Evolutionary conservation across 2,113 vertebrate genomes (phyloP).

Genomic region (Bucco capensis): DNA sequence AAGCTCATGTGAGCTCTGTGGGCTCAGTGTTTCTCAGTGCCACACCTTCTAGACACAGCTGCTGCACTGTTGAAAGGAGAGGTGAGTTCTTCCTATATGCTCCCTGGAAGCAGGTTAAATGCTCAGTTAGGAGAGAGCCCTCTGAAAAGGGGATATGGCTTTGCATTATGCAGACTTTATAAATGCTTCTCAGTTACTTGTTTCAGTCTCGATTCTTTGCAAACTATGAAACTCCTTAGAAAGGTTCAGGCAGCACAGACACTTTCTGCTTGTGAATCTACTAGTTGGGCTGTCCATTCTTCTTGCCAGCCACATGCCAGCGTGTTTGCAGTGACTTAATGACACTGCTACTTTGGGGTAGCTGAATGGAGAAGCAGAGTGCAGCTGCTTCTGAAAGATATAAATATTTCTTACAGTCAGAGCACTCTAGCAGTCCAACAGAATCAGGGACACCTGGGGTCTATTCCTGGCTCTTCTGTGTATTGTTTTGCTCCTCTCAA

Average conservation of each 20-base stretch:
- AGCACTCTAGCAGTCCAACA: background rate
- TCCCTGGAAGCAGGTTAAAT: background rate
- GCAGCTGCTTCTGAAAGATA: conserved; percentile 52
- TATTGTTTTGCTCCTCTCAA: background rate
- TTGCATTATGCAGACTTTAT: background rate
- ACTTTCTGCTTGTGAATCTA: background rate
- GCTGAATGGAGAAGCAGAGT: conserved; percentile 20
- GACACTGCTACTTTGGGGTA: background rate
- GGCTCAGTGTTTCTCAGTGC: background rate
- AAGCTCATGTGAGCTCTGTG: background rate
- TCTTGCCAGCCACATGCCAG: background rate
- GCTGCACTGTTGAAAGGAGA: background rate
- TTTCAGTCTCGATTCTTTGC: background rate
- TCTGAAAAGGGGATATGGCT: background rate
- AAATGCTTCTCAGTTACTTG: background rate
- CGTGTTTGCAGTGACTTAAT: background rate
- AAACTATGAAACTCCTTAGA: background rate
- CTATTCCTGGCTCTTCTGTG: conserved; percentile 14
- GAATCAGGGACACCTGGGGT: background rate
- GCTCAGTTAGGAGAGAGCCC: background rate
- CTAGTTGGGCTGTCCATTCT: background rate
- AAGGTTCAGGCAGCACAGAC: background rate
- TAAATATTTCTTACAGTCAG: background rate
- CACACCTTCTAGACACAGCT: background rate
- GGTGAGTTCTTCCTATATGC: background rate